phyloP scores from a whole-genome alignment of 2,113 vertebrate species.

The Epinephelus fuscoguttatus region DNA sequence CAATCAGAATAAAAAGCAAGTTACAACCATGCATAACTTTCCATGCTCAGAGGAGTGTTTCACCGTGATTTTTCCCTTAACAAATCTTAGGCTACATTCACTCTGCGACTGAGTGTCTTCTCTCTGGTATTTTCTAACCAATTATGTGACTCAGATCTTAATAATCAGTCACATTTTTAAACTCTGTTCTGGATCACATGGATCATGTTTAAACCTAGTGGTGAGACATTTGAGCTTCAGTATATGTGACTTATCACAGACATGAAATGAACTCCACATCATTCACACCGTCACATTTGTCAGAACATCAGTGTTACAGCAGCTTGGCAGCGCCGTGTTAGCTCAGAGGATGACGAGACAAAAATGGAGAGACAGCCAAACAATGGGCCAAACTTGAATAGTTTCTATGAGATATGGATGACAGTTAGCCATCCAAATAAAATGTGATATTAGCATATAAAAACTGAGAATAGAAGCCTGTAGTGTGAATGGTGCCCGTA shows the following conservation, averaged over 20 bases:
- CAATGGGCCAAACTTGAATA: not conserved
- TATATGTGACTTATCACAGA: not conserved
- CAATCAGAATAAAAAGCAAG: conserved; percentile 60
- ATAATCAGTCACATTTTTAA: conserved; percentile 2
- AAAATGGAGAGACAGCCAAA: not conserved
- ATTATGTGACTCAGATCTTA: not conserved
- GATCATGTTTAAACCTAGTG: not conserved
- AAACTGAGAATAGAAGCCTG: not conserved
- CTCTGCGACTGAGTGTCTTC: not conserved
- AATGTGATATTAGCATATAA: not conserved
- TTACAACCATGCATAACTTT: conserved; percentile 20
- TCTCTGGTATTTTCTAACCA: too few species aligned
- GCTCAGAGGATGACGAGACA: not conserved
- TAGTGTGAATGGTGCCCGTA: not conserved
- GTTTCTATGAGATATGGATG: not conserved
- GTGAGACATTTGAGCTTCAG: not conserved
- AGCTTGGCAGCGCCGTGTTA: not conserved
- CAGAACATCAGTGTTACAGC: not conserved
- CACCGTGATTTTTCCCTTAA: not conserved
- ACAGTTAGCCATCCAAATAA: not conserved
- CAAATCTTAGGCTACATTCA: not conserved
- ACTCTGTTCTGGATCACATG: not conserved
- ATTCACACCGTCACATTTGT: not conserved
- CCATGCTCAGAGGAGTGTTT: not conserved
- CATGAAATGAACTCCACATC: not conserved